Evolutionary conservation across 2,888 invertebrate species (phyloP), one percentile per base, ranked within the genome.

Genomic region (Ceramica pisi): DNA sequence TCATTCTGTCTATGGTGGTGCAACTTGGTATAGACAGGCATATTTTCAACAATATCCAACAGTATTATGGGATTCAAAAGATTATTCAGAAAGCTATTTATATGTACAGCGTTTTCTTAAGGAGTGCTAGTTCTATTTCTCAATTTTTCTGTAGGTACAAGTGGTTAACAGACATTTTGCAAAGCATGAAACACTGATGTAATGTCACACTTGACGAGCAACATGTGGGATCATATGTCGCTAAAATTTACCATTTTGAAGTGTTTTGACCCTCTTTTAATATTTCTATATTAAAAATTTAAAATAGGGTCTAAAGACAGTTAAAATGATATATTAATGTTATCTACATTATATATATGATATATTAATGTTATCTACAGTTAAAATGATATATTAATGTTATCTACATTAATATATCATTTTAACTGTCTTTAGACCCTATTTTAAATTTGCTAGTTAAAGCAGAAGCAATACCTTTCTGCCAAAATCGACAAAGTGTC

Each of bases 171-270:
- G 31, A 35, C n/a, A 35, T 48, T 77, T 75, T 48, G 41, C 51
- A 71, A 71, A 75, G 62, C 44, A 46, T 57, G 51, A 38, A 60
- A 44, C 48, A 44, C 59, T 71, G 51, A 48, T 75, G 78, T 78
- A 71, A 75, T 63, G 46, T 63, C 71, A 71, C 71, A 63, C 62
- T 53, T 56, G 41, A 41, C 19, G 41, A 46, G 51, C 26, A 46
- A 57, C 31, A 8, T 23, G n/a, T 61, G n/a, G 16, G 16, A 71
- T 59, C 46, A 41, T 59, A 31, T 59, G 21, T 44, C 51, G 26
- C 16, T 48, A 56, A 55, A 26, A 35, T 70, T 31, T 62, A 59
- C 35, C 10, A 53, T 41, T 21, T 9, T 8, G 21, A 44, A 50
- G 44, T 46, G 44, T n/a, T 67, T 56, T n/a, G n/a, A n/a, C n/a